These are phyloP conservation scores for Chionis minor DNA, from an alignment of 2,113 vertebrate species.

Conservation along the genomic window DNA sequence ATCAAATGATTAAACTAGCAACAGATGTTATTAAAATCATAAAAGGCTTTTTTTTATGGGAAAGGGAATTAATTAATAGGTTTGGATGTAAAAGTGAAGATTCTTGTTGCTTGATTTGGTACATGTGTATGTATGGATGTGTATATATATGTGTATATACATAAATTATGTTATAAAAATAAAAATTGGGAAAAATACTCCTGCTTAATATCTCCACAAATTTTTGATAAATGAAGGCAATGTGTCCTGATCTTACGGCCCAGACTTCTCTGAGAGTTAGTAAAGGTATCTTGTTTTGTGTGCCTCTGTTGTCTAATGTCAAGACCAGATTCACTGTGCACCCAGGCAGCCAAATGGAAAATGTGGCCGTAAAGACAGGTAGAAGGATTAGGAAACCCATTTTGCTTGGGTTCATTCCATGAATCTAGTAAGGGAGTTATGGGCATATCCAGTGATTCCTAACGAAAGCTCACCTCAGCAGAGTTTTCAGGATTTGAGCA, in stretches of 20 bases:
- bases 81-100: neutral
- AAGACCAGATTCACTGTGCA: neutral
- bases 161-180: neutral
- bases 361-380: neutral
- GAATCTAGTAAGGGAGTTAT: neutral
- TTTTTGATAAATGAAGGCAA: neutral
- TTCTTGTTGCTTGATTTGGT: neutral
- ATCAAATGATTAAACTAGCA: slow-evolving; percentile 11
- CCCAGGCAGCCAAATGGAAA: neutral
- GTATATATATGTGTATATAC: neutral
- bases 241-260: neutral
- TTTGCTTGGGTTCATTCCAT: neutral
- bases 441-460: neutral
- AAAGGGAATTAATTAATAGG: neutral
- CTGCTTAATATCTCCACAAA: neutral
- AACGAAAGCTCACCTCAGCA: neutral
- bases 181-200: neutral
- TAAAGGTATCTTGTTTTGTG: neutral
- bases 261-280: neutral
- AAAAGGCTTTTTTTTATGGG: neutral
- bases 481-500: neutral
- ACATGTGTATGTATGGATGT: neutral
- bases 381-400: neutral
- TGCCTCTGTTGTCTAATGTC: neutral
- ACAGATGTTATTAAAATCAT: slow-evolving; percentile 9